Evolutionary conservation across 35 echinoderm and acorn worm species (phyloP), one percentile per base, ranked within the genome.

Genomic region (Hemicentrotus pulcherrimus): DNA sequence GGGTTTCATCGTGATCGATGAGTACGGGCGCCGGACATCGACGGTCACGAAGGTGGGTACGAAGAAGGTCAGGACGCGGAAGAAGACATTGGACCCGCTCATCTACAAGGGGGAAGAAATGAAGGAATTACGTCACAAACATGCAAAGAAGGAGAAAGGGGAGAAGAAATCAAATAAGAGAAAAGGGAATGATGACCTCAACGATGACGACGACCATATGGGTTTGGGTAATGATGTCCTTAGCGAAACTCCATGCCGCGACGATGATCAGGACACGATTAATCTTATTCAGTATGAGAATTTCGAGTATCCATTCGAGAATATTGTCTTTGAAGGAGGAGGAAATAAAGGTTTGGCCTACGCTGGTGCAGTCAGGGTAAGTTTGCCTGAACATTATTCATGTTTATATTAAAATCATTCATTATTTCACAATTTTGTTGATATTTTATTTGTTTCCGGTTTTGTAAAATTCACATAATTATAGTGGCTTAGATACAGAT

Each of bases 251-350:
- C 65, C 22, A 6, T 28, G 65, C 24, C 22, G 7, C n/a, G 65
- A 78, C 65, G 22, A n/a, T 22, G 95, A 97, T 92, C 94, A 95
- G 47, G 95, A 94, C 60, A 94, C 97, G 28, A 31, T 94, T 24
- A 86, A 97, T 52, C 50, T 94, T 14, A 95, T 99, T 15, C 11
- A 96, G 32, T 95, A 97, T 85, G 91, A 95, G 31, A 86, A 99
- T 32, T 99, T 96, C 92, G 96, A 94, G 55, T 99, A 96, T 85
- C 98, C 98, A 31, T 99, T 99, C 86, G 98, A 99, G 92, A 99
- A 99, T 61, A 65, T 99, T 9, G 98, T 99, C 8, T 99, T 99
- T 78, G 98, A 99, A 97, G 98, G 98, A 88, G 98, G 98, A 3
- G 98, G 98, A 32, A 95, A 95, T 35, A 99, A 99, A 85, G 97